Evolutionary conservation across 2,888 invertebrate genomes (phyloP), one percentile per base, ranked within the genome.

Genomic region (Plebejus melissa): DNA sequence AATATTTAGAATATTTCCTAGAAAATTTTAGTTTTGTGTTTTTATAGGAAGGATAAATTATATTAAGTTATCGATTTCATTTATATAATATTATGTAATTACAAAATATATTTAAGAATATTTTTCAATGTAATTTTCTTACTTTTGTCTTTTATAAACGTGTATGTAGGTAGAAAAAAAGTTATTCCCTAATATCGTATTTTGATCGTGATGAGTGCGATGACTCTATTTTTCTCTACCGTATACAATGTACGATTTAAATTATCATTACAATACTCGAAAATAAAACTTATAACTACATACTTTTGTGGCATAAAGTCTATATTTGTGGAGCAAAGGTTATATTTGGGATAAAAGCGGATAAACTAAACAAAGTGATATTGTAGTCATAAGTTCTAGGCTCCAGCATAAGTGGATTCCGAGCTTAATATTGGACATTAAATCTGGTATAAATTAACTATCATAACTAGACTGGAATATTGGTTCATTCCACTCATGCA

Each of bases 401-500:
- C 54, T 16, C 9, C 9, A 58, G 58, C 22, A n/a, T 58, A 60
- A 60, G 60, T 60, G 60, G 28, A 28, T 28, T 11, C 28, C 28
- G 4, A 28, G 58, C 9, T 28, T 60, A 60, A 60, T 60, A 32
- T 60, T 65, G 65, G 65, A 65, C 65, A 65, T 65, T 65, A 65
- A 65, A 65, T 65, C 65, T 65, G 65, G 13, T 65, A 13, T 36
- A 65, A 32, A 65, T 65, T 65, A 65, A 65, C 65, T 65, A 65
- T 32, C 65, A 65, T 65, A 65, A 65, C 65, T 65, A 13, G 11
- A 32, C 65, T 32, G 65, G 65, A 65, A 65, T 65, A 65, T 65
- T 65, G 65, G 65, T 32, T 65, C 65, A 65, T 65, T 65, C 65
- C 65, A 65, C 36, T 65, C 32, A 36, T 65, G 65, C 65, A 65